Evolutionary conservation across 1,140 invertebrate species (phyloP).

Genomic region (Scylla paramamosain): DNA sequence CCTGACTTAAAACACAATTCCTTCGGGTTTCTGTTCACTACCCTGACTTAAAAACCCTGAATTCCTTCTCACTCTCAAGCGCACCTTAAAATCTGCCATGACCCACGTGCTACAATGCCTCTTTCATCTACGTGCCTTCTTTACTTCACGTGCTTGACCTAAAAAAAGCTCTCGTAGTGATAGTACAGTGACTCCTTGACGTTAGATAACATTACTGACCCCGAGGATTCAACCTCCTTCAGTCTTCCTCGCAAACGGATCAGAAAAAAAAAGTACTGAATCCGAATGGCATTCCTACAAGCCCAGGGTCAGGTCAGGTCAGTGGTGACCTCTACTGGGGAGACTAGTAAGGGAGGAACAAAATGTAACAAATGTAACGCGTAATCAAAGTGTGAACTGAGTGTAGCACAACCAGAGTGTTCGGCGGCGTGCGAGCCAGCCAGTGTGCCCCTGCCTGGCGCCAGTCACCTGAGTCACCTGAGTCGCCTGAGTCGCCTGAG

Average conservation of each 20-base stretch:
- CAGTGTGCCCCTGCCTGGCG: neutral
- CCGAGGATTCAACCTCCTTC: neutral
- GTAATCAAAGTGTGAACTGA: neutral
- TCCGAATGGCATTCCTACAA: no score
- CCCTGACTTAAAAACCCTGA: no score
- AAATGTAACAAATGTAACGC: neutral
- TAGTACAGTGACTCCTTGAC: no score
- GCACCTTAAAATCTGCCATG: no score
- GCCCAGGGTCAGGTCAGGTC: neutral
- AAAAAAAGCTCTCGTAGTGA: no score
- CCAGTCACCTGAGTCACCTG: neutral
- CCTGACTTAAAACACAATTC: no score
- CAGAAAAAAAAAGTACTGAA: neutral
- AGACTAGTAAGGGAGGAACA: neutral
- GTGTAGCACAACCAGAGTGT: neutral
- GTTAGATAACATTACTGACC: no score
- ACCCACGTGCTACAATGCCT: no score
- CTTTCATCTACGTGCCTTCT: no score
- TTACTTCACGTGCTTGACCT: no score
- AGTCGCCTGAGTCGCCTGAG: neutral
- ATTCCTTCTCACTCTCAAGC: no score
- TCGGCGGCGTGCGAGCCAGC: neutral
- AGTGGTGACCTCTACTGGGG: neutral
- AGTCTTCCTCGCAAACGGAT: neutral
- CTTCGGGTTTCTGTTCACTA: no score